Conservation (phyloP, 2,797 vertebrate species). For the Clarias fuscus region DNA sequence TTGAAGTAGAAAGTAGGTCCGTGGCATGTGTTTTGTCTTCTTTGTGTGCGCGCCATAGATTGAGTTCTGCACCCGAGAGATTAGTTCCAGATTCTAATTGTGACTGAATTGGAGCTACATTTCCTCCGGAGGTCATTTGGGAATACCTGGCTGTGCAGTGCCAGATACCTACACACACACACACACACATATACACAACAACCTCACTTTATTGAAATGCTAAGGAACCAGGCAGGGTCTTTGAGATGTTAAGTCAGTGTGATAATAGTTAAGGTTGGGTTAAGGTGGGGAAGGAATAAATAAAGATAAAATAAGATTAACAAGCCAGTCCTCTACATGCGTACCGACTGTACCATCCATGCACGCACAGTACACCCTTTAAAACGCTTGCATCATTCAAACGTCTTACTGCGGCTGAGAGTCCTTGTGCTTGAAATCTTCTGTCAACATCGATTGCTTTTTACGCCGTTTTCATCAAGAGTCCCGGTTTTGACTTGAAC, state of each 20-base stretch:
- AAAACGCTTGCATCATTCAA: too few species aligned
- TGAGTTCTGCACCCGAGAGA: constrained; percentile 11
- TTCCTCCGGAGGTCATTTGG: background rate
- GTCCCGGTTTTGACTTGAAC: too few species aligned
- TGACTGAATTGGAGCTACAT: constrained; percentile 4
- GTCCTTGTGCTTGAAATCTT: too few species aligned
- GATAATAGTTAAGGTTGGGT: background rate
- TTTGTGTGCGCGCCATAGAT: background rate
- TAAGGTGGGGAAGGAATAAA: too few species aligned
- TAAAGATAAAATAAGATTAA: background rate
- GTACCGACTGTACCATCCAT: too few species aligned
- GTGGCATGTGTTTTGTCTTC: background rate
- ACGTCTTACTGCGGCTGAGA: too few species aligned
- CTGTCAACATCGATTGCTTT: too few species aligned
- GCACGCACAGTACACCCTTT: too few species aligned
- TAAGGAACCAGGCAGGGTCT: background rate
- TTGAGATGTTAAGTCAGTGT: background rate
- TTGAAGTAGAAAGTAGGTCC: background rate
- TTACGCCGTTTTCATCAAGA: too few species aligned
- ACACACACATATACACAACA: background rate
- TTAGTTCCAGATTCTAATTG: constrained; percentile 15
- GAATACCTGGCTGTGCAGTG: background rate
- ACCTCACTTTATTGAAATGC: constrained; percentile 1
- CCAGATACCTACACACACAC: background rate
- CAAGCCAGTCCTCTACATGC: too few species aligned